Conservation (phyloP, 2,888 invertebrate genomes). For the Eretmocerus hayati region DNA sequence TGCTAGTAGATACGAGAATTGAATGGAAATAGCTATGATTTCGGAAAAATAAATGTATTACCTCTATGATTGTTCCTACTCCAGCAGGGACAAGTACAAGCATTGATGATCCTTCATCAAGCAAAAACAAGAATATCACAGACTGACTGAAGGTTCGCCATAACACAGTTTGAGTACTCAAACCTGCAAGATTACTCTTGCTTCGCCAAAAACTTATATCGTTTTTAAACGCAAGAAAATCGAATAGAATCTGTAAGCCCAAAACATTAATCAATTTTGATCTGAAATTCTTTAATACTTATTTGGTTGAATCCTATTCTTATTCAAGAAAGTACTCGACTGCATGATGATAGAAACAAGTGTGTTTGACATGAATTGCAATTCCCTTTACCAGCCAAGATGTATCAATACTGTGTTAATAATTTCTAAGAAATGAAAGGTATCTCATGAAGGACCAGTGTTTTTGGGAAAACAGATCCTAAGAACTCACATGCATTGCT, state of each 20-base stretch:
- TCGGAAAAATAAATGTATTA: slow-evolving; percentile 39
- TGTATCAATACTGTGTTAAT: too few species aligned
- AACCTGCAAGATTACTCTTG: slow-evolving; percentile 76
- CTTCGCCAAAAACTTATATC: slow-evolving; percentile 93
- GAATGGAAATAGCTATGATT: too few species aligned
- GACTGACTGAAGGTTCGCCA: slow-evolving; percentile 93
- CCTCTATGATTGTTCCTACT: slow-evolving; percentile 84
- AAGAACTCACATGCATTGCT: slow-evolving; percentile 76
- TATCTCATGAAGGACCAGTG: too few species aligned
- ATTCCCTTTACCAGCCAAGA: too few species aligned
- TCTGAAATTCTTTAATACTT: neutral
- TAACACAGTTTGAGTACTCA: slow-evolving; percentile 80
- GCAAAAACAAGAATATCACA: slow-evolving; percentile 83
- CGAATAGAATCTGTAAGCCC: slow-evolving; percentile 76
- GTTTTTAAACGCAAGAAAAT: slow-evolving; percentile 96
- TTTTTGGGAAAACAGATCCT: too few species aligned
- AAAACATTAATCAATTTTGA: neutral
- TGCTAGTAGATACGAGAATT: too few species aligned
- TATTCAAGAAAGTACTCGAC: too few species aligned
- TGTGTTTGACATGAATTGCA: too few species aligned
- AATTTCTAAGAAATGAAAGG: too few species aligned
- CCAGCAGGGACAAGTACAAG: slow-evolving; percentile 82
- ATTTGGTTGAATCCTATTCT: too few species aligned
- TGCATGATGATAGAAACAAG: too few species aligned
- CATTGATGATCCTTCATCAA: slow-evolving; percentile 88